A percentile compares a stretch with the other conserved stretches of the same genome.
These are phyloP conservation scores for Candidula unifasciata DNA, from an alignment of 2,888 invertebrate species.

Conservation along the genomic window DNA sequence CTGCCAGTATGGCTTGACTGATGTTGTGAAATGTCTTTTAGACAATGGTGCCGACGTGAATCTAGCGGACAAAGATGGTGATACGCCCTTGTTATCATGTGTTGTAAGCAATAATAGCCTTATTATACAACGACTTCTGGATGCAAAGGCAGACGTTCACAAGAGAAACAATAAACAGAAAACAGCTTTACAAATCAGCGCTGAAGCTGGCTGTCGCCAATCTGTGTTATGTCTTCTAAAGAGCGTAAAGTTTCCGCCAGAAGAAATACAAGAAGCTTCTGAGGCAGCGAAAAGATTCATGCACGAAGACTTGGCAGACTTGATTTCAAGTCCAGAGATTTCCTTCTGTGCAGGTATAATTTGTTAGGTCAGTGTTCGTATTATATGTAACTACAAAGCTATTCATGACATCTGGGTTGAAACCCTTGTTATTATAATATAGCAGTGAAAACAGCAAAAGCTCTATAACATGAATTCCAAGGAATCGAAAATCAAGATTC, in stretches of 20 bases:
- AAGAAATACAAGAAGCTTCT: conserved; percentile 18
- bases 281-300: background rate
- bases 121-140: background rate
- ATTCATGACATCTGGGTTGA: background rate
- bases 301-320: conserved; percentile 3
- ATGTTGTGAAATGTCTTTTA: conserved; percentile 10
- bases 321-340: background rate
- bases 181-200: conserved; percentile 27
- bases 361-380: background rate
- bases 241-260: background rate
- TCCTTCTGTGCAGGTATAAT: background rate
- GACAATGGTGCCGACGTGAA: conserved; percentile 17
- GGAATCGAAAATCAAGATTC: no score
- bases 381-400: background rate
- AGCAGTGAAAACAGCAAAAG: no score
- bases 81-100: conserved; percentile 32
- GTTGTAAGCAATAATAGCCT: conserved; percentile 3
- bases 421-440: no score
- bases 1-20: conserved; percentile 9
- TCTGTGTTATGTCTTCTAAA: background rate
- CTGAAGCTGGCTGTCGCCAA: conserved; percentile 14
- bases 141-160: conserved; percentile 14
- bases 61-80: conserved; percentile 33
- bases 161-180: conserved; percentile 12
- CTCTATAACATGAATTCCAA: no score